A percentile compares a stretch with the other conserved stretches of the same genome.
Evolutionary conservation across 2,797 vertebrate species (phyloP).

Genomic region (Emys orbicularis): DNA sequence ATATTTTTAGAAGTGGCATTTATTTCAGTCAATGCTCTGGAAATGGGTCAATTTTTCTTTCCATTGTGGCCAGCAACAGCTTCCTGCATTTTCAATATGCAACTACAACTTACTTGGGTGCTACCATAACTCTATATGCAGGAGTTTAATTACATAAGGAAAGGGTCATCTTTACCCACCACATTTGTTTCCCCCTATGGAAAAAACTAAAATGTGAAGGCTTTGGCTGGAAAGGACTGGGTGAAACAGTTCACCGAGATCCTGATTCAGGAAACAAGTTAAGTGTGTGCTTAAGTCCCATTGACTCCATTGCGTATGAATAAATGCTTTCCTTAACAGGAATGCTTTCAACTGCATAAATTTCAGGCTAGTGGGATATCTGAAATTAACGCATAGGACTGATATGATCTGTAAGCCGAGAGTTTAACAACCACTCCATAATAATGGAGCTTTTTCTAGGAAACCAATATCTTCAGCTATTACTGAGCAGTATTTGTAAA

Average conservation of each 20-base stretch:
- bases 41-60: background rate
- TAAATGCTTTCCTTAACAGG: background rate
- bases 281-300: background rate
- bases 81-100: background rate
- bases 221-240: constrained; percentile 12
- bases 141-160: background rate
- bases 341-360: background rate
- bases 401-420: background rate
- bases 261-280: background rate
- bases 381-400: background rate
- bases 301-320: background rate
- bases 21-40: background rate
- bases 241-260: background rate
- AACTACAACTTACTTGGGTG: background rate
- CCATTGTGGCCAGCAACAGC: background rate
- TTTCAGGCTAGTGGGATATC: background rate
- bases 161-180: accelerated
- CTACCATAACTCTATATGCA: background rate
- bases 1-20: background rate
- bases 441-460: background rate
- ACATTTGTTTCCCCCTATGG: background rate
- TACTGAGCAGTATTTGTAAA: background rate
- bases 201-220: background rate
- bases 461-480: constrained; percentile 1
- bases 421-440: background rate